Conservation (phyloP, 2,888 invertebrate genomes). For the Nemurella pictetii region DNA sequence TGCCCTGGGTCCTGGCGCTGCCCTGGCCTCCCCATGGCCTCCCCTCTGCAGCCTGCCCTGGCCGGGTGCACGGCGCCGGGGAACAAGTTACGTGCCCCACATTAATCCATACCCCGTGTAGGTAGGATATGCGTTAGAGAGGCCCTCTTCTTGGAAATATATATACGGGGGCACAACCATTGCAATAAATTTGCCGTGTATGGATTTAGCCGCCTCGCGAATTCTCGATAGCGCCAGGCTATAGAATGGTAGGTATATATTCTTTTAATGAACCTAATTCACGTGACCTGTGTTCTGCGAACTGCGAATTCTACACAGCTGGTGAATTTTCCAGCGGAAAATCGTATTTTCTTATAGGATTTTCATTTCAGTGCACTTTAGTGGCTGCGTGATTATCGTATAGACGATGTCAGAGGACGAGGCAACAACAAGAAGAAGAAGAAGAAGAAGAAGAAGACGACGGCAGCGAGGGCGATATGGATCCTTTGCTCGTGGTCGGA, state of each 20-base stretch:
- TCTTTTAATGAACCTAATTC: neutral
- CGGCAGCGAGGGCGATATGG: too few species aligned
- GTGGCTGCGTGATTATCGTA: neutral
- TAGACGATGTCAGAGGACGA: neutral
- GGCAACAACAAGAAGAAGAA: neutral
- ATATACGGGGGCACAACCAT: neutral
- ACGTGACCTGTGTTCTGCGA: neutral
- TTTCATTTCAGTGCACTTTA: neutral
- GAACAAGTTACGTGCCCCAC: neutral
- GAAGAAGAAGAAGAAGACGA: neutral
- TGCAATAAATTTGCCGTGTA: neutral
- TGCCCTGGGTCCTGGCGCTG: too few species aligned
- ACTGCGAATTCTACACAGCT: neutral
- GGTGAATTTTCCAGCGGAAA: neutral
- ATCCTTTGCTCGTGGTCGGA: neutral
- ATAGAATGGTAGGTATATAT: neutral
- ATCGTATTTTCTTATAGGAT: neutral
- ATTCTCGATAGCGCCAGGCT: neutral
- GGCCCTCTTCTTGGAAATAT: neutral
- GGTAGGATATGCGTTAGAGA: neutral
- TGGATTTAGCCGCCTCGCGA: neutral
- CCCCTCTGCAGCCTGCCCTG: neutral
- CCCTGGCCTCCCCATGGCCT: neutral
- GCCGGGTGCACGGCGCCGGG: neutral
- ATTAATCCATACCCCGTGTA: neutral